Evolutionary conservation across 2,113 vertebrate genomes (phyloP).

Genomic region (Fregetta grallaria): DNA sequence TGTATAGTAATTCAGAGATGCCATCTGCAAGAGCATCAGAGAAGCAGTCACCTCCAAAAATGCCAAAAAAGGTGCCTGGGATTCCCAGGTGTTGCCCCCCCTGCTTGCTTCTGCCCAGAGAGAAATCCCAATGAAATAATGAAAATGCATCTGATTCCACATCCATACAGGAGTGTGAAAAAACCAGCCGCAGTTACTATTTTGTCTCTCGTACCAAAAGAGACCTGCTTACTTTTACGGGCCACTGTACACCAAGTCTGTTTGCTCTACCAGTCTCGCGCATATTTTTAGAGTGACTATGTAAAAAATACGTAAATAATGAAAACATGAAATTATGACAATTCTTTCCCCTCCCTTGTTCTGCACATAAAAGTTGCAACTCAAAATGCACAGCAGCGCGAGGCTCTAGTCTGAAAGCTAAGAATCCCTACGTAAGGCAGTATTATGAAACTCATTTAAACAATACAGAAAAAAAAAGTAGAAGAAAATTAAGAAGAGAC

Average conservation of each 20-base stretch:
- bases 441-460: background rate
- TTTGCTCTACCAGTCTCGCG: background rate
- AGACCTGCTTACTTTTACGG: background rate
- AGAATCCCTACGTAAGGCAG: background rate
- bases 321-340: background rate
- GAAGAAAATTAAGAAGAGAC: background rate
- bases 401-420: background rate
- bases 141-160: background rate
- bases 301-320: background rate
- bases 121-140: background rate
- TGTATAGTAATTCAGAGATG: background rate
- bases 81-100: background rate
- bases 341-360: background rate
- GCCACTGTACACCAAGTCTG: background rate
- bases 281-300: background rate
- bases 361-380: background rate
- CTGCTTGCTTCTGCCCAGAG: background rate
- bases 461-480: background rate
- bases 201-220: background rate
- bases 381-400: accelerated
- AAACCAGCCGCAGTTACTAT: accelerated
- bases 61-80: background rate
- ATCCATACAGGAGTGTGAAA: background rate
- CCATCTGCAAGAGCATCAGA: background rate
- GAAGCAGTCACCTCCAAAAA: background rate